These are phyloP conservation scores for Hydrotaea diabolus DNA, from an alignment of 2,888 invertebrate genomes.

Conservation along the genomic window DNA sequence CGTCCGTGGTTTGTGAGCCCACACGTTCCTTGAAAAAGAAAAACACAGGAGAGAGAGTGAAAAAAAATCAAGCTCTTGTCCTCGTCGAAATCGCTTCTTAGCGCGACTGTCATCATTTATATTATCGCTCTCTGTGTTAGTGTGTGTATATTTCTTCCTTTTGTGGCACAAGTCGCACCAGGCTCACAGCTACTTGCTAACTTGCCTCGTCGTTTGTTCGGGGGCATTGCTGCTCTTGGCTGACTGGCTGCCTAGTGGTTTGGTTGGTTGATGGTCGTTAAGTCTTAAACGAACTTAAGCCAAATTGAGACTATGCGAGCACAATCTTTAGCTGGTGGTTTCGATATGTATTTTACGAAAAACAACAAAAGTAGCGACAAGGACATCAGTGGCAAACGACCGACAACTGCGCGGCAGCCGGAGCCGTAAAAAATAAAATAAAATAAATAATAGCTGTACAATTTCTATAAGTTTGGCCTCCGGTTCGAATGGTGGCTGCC, in stretches of 20 bases:
- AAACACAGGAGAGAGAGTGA: background rate
- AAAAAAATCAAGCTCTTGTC: conserved; percentile 20
- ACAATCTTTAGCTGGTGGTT: conserved; percentile 43
- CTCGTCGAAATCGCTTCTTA: background rate
- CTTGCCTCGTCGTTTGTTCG: conserved; percentile 1
- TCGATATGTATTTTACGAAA: background rate
- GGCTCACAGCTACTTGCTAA: conserved; percentile 19
- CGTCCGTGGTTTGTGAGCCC: background rate
- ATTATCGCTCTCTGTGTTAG: conserved; percentile 21
- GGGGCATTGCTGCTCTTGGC: background rate
- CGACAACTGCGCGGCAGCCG: background rate
- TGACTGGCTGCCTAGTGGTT: background rate
- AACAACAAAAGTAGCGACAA: conserved; percentile 12
- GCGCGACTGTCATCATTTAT: conserved; percentile 33
- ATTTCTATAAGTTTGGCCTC: conserved; percentile 30
- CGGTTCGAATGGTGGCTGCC: conserved; percentile 9
- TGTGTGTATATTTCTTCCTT: conserved; percentile 6
- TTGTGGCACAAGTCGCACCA: background rate
- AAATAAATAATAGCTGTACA: conserved; percentile 37
- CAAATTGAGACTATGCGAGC: conserved; percentile 29
- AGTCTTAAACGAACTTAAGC: conserved; percentile 37
- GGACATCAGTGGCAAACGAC: background rate
- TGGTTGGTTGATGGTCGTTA: conserved; percentile 22
- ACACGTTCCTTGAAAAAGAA: background rate
- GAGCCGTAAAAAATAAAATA: conserved; percentile 11